Conservation (phyloP, 2,888 invertebrate genomes). For the Sesamia inferens region DNA sequence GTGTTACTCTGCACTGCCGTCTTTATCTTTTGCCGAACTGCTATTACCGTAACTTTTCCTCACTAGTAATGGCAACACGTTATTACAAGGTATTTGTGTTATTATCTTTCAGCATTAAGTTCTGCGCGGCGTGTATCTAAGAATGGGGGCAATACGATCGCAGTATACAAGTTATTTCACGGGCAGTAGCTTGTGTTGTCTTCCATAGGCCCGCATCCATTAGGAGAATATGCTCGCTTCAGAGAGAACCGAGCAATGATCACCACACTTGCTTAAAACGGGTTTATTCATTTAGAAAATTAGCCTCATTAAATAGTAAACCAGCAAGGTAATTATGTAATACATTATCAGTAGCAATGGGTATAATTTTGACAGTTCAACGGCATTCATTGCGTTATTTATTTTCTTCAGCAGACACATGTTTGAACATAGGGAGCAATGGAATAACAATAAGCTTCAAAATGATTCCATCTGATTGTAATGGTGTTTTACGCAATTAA, state of each 20-base stretch:
- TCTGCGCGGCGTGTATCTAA: slow-evolving; percentile 56
- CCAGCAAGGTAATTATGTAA: neutral
- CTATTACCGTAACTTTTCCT: slow-evolving; percentile 22
- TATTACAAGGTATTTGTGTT: slow-evolving; percentile 56
- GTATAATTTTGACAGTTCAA: too few species aligned
- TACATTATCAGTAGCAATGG: too few species aligned
- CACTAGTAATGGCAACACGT: slow-evolving; percentile 21
- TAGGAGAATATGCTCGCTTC: neutral
- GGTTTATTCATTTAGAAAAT: neutral
- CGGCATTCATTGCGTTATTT: too few species aligned
- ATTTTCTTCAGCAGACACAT: too few species aligned
- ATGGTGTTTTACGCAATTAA: too few species aligned
- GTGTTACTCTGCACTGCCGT: neutral
- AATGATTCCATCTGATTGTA: too few species aligned
- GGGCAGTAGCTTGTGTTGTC: slow-evolving; percentile 64
- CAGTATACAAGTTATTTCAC: slow-evolving; percentile 70
- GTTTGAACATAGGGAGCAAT: too few species aligned
- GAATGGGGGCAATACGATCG: slow-evolving; percentile 59
- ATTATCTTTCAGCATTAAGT: slow-evolving; percentile 58
- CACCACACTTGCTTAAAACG: neutral
- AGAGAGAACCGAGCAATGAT: too few species aligned
- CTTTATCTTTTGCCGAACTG: slow-evolving; percentile 15
- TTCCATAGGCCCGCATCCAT: slow-evolving; percentile 51
- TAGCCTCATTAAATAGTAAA: neutral
- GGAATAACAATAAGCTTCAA: too few species aligned